Base-by-base conservation (phyloP, 2,113 vertebrate genomes). In the Osmerus mordax region DNA sequence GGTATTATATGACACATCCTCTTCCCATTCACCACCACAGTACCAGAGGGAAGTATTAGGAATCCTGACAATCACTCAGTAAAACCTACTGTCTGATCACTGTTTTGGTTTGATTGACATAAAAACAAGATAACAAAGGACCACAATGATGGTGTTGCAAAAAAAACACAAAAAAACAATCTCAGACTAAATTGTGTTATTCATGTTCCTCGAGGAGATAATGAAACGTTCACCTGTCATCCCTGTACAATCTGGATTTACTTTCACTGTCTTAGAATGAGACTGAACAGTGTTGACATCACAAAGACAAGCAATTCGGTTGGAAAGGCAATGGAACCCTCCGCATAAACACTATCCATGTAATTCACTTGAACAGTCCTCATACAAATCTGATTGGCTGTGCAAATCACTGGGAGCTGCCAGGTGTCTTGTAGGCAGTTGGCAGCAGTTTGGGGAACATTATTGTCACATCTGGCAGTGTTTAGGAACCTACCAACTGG, bases 381-480 rank as follows among this genome's bases (percentile, higher is more conserved):
- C 81, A 79, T 79, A 83, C 74, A 84, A 86, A 88, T 68, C 55
- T 66, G 65, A 74, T 85, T 75, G 81, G 67, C 73, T 82, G 82
- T 71, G 82, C 76, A 82, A 87, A 86, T 87, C 72, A 74, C 77
- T 78, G 47, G 63, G 56, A 69, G 70, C 86, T 90, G 87, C 87
- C 87, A 89, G 79, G 88, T 78, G 83, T 84, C 78, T 83, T 67
- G 87, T 80, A 76, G 88, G 83, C 74, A 78, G 82, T 86, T 87
- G 79, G 88, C 87, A 86, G n/a, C 32, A 12, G 70, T 81, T 70
- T 71, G 72, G 74, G 78, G 71, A 79, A 81, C 80, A 82, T 79
- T 77, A 75, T 83, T 83, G 89, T 87, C 87, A 87, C 84, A 87
- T 88, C 88, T 85, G 87, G 82, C 81, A 75, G 54, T 2, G 78